Evolutionary conservation across 2,888 invertebrate species (phyloP).

Genomic region (Torymus auratus): DNA sequence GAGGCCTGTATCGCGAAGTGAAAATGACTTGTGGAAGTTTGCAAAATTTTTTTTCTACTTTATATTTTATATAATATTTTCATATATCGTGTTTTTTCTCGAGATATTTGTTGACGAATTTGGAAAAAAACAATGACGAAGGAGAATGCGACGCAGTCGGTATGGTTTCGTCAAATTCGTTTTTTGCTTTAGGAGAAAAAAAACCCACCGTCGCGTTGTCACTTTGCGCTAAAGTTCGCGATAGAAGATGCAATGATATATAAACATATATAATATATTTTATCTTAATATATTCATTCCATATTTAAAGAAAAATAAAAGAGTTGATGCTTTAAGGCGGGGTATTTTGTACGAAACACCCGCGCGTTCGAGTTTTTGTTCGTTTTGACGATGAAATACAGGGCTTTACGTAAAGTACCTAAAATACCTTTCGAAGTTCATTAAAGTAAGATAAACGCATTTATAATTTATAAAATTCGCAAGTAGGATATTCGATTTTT

Average conservation of each 20-base stretch:
- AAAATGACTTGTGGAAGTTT: conserved; percentile 44
- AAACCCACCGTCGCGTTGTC: conserved; percentile 62
- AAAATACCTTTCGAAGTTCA: conserved; percentile 36
- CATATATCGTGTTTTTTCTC: conserved; percentile 1
- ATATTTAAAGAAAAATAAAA: conserved; percentile 59
- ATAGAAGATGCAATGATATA: conserved; percentile 70
- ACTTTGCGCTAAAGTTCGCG: conserved; percentile 64
- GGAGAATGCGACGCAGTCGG: neutral
- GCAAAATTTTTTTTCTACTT: conserved; percentile 14
- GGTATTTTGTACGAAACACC: conserved; percentile 68
- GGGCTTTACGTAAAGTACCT: conserved; percentile 67
- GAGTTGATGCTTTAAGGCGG: conserved; percentile 71
- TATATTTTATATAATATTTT: conserved; percentile 16
- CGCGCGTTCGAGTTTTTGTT: conserved; percentile 63
- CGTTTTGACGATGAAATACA: conserved; percentile 64
- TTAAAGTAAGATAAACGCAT: conserved; percentile 40
- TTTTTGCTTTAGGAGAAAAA: conserved; percentile 49
- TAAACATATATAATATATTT: conserved; percentile 69
- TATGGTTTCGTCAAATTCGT: conserved; percentile 57
- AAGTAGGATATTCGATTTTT: conserved; percentile 27
- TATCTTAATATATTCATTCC: conserved; percentile 75
- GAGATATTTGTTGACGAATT: neutral
- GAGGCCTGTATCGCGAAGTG: conserved; percentile 59
- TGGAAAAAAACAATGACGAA: neutral
- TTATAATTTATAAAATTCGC: conserved; percentile 38